Conservation (phyloP, 2,113 vertebrate species). For the Pseudopipra pipra region DNA sequence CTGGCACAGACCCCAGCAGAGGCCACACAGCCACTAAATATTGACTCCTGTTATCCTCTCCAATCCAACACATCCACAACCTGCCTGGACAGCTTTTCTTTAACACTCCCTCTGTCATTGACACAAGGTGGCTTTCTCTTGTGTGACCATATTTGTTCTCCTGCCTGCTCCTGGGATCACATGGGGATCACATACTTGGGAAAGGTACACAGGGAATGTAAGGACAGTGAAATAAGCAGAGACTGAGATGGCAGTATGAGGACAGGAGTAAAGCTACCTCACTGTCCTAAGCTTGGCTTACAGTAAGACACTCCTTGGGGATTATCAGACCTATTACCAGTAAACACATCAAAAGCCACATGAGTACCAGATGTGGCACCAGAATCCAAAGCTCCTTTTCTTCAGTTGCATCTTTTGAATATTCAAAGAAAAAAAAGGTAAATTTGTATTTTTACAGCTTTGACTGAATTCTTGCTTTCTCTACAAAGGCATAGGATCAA, state of each 20-base stretch:
- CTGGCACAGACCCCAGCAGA: background rate
- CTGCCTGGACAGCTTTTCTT: background rate
- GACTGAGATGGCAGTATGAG: background rate
- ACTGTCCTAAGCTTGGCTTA: background rate
- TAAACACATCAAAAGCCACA: background rate
- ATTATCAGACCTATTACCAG: background rate
- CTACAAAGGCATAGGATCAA: background rate
- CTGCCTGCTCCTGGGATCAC: background rate
- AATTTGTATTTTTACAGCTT: background rate
- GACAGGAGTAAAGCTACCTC: background rate
- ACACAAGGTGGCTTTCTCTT: background rate
- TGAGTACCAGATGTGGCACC: background rate
- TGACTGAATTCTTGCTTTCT: background rate
- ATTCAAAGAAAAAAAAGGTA: background rate
- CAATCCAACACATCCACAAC: background rate
- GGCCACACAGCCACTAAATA: background rate
- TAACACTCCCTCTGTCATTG: background rate
- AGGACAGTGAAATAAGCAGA: background rate
- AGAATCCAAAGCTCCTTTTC: background rate
- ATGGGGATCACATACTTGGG: background rate
- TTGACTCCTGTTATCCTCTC: background rate
- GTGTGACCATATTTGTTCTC: background rate
- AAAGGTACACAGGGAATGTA: background rate
- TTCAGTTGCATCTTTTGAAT: background rate
- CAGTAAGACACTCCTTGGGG: background rate